Evolutionary conservation across 2,888 invertebrate genomes (phyloP), one percentile per base, ranked within the genome.

Genomic region (Crocallis elinguaria): DNA sequence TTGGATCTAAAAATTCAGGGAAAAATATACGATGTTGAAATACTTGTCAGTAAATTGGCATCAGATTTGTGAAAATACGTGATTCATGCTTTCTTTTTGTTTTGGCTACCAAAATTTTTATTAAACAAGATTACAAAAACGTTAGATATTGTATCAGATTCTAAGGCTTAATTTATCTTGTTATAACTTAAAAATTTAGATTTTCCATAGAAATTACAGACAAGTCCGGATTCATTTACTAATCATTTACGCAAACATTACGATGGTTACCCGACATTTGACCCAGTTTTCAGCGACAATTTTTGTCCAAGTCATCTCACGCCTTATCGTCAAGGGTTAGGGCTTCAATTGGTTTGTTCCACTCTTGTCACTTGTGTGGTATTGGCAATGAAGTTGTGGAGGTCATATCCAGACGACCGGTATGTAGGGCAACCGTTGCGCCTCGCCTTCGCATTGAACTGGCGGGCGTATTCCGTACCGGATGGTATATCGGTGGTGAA

Each of bases 381-480:
- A 81, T 84, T 82, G 83, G 82, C 84, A 82, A 73, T 86, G 81
- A 84, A 83, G 79, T 84, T 81, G 76, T 73, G 66, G 84, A 77
- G 86, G 86, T 84, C 83, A 79, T 66, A 77, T 73, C 74, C 77
- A 66, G 73, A 67, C 79, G 77, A 75, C 71, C 78, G 82, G 82
- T 79, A 86, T 86, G 82, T 88, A 64, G 86, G 88, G 74, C 87
- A 79, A 79, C 83, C 84, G 84, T 80, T 85, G 60, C 27, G 52
- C 44, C 52, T 58, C 48, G 56, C 59, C 59, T 59, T 48, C 62
- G 66, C 64, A 54, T 44, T 55, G 50, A 57, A 53, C 50, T 25
- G 44, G 58, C 49, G 48, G 63, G 37, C 62, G 55, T 72, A 83
- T 75, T 79, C 79, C 71, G 75, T 56, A 48, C 57, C 56, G 56